These are phyloP conservation scores for Opisthocomus hoazin DNA, from an alignment of 2,113 vertebrate genomes.

Conservation along the genomic window DNA sequence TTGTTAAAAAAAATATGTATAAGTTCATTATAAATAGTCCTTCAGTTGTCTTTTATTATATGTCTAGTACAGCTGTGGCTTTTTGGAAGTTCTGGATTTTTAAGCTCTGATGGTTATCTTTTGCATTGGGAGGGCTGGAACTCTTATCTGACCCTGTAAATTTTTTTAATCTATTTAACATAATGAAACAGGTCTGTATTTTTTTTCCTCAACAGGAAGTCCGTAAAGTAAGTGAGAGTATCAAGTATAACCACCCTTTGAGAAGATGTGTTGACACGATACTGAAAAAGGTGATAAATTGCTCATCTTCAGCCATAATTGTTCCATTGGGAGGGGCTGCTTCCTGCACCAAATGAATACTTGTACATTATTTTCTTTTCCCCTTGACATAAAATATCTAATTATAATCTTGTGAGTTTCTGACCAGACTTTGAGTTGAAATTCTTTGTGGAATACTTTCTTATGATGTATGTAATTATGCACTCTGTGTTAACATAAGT, in stretches of 20 bases:
- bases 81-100: not conserved
- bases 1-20: rapidly evolving
- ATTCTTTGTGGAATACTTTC: not conserved
- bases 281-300: slow-evolving; percentile 84
- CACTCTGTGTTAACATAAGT: not conserved
- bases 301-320: not conserved
- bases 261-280: slow-evolving; percentile 91
- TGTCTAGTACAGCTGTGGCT: not conserved
- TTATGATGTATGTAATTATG: not conserved
- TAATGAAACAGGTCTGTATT: not conserved
- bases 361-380: not conserved
- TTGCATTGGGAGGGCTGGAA: not conserved
- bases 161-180: not conserved
- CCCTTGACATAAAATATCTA: not conserved
- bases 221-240: slow-evolving; percentile 77
- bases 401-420: not conserved
- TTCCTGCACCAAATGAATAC: not conserved
- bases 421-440: not conserved
- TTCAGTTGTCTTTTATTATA: not conserved
- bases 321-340: not conserved
- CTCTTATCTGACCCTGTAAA: not conserved
- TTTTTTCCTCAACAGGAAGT: slow-evolving; percentile 77
- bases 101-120: not conserved
- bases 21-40: not conserved
- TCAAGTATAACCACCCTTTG: slow-evolving; percentile 83